Evolutionary conservation across 2,113 vertebrate genomes (phyloP).

Genomic region (Lycocorax pyrrhopterus): DNA sequence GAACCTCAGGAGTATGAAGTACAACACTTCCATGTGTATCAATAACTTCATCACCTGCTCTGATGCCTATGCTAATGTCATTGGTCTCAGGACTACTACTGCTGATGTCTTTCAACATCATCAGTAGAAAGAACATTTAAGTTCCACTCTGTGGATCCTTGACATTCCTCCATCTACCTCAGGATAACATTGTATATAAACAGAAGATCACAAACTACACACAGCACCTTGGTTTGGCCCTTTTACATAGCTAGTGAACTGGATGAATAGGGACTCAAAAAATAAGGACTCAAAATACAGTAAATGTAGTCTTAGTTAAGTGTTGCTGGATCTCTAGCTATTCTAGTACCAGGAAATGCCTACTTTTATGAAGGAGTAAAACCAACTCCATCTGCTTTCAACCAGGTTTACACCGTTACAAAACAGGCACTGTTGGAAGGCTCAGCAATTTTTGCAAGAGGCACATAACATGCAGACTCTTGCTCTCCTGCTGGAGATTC

Average conservation of each 20-base stretch:
- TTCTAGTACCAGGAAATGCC: not conserved
- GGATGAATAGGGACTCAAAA: not conserved
- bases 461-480: not conserved
- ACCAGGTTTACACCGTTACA: not conserved
- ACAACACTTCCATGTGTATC: not conserved
- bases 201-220: not conserved
- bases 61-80: not conserved
- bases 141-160: not conserved
- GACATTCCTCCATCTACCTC: not conserved
- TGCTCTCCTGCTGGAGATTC: not conserved
- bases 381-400: not conserved
- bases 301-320: not conserved
- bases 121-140: not conserved
- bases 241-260: not conserved
- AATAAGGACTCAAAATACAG: not conserved
- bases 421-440: not conserved
- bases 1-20: not conserved
- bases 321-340: not conserved
- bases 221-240: not conserved
- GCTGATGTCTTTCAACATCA: not conserved
- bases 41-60: not conserved
- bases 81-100: rapidly evolving
- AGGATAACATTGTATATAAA: not conserved
- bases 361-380: not conserved
- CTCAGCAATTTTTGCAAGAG: not conserved